Base-by-base conservation (phyloP, 1,140 invertebrate species). In the Parasteatoda tepidariorum region DNA sequence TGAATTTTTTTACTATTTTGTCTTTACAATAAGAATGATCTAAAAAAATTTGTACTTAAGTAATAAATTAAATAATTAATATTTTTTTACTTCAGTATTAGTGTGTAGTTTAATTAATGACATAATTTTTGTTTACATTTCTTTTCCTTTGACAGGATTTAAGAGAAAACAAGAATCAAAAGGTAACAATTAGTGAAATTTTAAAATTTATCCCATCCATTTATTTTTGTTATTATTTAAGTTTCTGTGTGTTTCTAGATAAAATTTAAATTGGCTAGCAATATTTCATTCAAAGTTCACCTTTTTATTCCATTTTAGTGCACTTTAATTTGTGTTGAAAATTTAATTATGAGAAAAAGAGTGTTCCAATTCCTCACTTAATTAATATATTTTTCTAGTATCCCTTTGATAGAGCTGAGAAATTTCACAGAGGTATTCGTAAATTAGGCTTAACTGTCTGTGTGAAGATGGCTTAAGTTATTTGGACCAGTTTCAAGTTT, bases 341-440 rank as follows among this genome's bases (percentile, higher is more conserved):
- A n/a, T n/a, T n/a, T n/a, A n/a, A n/a, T n/a, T n/a, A n/a, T n/a
- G n/a, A n/a, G n/a, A n/a, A n/a, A n/a, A n/a, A n/a, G n/a, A n/a
- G n/a, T n/a, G n/a, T n/a, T n/a, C n/a, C n/a, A n/a, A n/a, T n/a
- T n/a, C n/a, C n/a, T n/a, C n/a, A n/a, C n/a, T n/a, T n/a, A n/a
- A n/a, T n/a, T n/a, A n/a, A n/a, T 86, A 84, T 70, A 83, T 85
- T 33, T 66, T 62, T 57, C 62, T 11, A 91, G 88, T 93, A 92
- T 88, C 91, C 92, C 13, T 98, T 96, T 89, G 96, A 98, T 85
- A 91, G 95, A 87, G 98, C 97, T 6, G 96, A 98, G 79, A 97
- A 96, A 88, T 98, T 99, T 88, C 97, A 98, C 87, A 94, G 94
- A 87, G 94, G 94, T 18, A 98, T 99, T 82, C 91, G 94, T 81